Evolutionary conservation across 64 coral and sea anemone genomes (phyloP).

Genomic region (Porites australiensis): DNA sequence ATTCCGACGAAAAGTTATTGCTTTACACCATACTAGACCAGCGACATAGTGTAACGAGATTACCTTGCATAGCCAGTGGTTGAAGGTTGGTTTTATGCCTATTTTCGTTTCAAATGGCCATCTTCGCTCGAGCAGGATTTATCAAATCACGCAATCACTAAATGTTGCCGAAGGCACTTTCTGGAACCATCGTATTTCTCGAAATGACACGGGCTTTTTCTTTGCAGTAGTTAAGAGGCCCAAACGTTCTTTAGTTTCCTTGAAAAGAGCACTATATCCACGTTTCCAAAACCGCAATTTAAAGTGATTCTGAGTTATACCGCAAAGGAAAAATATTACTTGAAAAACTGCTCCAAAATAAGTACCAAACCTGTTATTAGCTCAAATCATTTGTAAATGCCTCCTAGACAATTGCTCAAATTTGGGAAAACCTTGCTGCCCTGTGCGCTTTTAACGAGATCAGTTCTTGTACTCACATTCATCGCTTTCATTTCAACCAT

Average conservation of each 20-base stretch:
- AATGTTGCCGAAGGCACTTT: too few relatives aligned
- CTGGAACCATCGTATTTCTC: too few relatives aligned
- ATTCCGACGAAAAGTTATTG: not conserved
- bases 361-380: not conserved
- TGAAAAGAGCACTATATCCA: conserved; percentile 34
- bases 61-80: not conserved
- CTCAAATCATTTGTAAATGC: not conserved
- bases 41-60: not conserved
- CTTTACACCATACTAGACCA: not conserved
- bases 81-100: too few relatives aligned
- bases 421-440: not conserved
- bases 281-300: not conserved
- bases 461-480: conserved; percentile 28
- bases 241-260: not conserved
- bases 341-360: conserved; percentile 11
- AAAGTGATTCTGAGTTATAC: conserved; percentile 50
- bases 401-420: conserved; percentile 10
- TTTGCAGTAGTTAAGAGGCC: not conserved
- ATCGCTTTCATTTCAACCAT: conserved; percentile 17
- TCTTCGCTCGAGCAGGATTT: too few relatives aligned
- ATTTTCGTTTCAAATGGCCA: too few relatives aligned
- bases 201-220: not conserved
- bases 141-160: too few relatives aligned
- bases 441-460: conserved; percentile 33
- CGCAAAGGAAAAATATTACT: conserved; percentile 27